These are phyloP conservation scores for Rhagium mordax DNA, from an alignment of 2,888 invertebrate species.

Conservation along the genomic window DNA sequence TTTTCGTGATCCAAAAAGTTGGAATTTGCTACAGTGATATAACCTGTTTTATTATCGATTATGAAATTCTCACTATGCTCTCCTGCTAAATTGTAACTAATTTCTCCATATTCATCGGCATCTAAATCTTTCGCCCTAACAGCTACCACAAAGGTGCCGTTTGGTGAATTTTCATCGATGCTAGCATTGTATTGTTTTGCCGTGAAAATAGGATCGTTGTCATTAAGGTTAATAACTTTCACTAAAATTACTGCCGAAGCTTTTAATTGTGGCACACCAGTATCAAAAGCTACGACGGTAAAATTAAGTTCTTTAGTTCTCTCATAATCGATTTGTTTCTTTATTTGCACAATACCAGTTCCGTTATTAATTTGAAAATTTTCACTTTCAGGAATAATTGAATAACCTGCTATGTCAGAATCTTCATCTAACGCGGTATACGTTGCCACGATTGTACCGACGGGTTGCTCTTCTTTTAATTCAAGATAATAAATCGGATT, in stretches of 20 bases:
- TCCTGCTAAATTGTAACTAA: constrained; percentile 85
- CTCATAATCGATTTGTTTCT: constrained; percentile 89
- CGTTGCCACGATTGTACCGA: constrained; percentile 83
- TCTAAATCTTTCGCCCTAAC: constrained; percentile 86
- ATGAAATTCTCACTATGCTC: constrained; percentile 82
- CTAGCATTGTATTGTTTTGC: constrained; percentile 79
- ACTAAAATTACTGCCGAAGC: constrained; percentile 85
- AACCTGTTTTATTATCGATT: constrained; percentile 81
- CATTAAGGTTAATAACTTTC: constrained; percentile 87
- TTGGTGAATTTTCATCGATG: constrained; percentile 83
- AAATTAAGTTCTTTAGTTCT: constrained; percentile 82
- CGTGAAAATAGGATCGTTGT: constrained; percentile 87
- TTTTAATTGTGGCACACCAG: constrained; percentile 88
- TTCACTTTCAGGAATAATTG: constrained; percentile 79
- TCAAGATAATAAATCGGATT: constrained; percentile 77
- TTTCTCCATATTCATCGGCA: constrained; percentile 83
- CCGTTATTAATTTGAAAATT: constrained; percentile 87
- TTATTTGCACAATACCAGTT: constrained; percentile 85
- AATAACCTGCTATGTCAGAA: constrained; percentile 85
- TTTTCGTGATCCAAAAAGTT: constrained; percentile 85
- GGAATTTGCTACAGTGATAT: constrained; percentile 82
- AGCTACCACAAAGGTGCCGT: constrained; percentile 80
- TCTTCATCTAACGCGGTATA: constrained; percentile 87
- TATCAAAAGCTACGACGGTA: constrained; percentile 87
- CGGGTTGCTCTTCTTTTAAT: constrained; percentile 87